phyloP scores from a whole-genome alignment of 2,113 vertebrate species.

The Urocynchramus pylzowi region DNA sequence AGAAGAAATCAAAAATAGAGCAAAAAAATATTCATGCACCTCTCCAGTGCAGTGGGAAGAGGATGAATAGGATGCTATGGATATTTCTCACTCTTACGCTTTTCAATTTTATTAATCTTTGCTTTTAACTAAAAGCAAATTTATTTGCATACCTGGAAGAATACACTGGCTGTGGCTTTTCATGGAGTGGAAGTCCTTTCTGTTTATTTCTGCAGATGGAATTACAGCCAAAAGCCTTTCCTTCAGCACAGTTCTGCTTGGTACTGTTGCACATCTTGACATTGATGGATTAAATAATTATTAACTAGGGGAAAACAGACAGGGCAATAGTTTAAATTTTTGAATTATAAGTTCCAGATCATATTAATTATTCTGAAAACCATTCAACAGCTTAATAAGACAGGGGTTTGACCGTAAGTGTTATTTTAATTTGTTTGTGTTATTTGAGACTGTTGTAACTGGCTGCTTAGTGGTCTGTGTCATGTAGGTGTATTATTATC shows the following conservation, averaged over 20 bases:
- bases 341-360: slow-evolving; percentile 19
- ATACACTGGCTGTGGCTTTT: not conserved
- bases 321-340: slow-evolving; percentile 1
- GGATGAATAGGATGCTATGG: not conserved
- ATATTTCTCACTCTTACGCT: not conserved
- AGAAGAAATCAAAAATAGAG: not conserved
- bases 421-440: slow-evolving; percentile 45
- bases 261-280: not conserved
- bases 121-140: not conserved
- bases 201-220: not conserved
- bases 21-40: not conserved
- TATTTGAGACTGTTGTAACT: not conserved
- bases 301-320: not conserved
- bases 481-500: slow-evolving; percentile 59
- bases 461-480: slow-evolving; percentile 60
- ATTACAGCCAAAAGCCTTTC: not conserved
- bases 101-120: not conserved
- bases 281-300: not conserved
- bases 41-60: not conserved
- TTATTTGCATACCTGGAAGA: not conserved
- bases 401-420: slow-evolving; percentile 34
- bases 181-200: not conserved
- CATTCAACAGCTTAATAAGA: slow-evolving; percentile 47
- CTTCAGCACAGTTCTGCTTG: not conserved
- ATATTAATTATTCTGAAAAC: slow-evolving; percentile 49